phyloP scores from a whole-genome alignment of 2,113 vertebrate species.

The Rutilus rutilus region DNA sequence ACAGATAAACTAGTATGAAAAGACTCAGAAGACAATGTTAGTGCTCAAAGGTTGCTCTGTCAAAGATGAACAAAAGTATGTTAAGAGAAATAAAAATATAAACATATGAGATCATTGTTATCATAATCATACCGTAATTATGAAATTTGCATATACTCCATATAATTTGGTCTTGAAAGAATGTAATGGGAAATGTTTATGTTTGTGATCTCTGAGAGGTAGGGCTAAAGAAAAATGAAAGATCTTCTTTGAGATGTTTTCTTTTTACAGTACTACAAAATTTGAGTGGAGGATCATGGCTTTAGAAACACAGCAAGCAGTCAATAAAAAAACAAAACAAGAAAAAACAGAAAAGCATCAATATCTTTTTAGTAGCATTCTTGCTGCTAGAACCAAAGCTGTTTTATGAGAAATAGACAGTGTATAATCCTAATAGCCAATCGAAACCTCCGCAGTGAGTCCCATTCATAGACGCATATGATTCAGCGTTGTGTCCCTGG shows the following conservation, averaged over 20 bases:
- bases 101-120: background rate
- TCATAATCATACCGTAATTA: background rate
- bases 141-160: background rate
- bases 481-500: background rate
- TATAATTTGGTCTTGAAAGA: background rate
- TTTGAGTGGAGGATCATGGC: background rate
- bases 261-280: background rate
- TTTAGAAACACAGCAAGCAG: constrained; percentile 27
- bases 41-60: background rate
- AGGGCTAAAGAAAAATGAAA: background rate
- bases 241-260: background rate
- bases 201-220: background rate
- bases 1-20: constrained; percentile 22
- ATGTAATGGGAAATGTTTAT: background rate
- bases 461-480: background rate
- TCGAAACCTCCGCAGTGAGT: constrained; percentile 10
- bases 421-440: constrained; percentile 30
- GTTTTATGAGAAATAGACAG: constrained; percentile 12
- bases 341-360: constrained; percentile 13
- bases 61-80: too few species aligned
- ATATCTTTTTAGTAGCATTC: constrained; percentile 11
- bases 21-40: background rate
- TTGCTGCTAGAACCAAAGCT: background rate
- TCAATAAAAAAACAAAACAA: background rate
- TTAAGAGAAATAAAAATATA: background rate